A percentile compares a stretch with the other conserved stretches of the same genome.
Evolutionary conservation across 1,140 invertebrate species (phyloP).

Genomic region (Fopius arisanus): DNA sequence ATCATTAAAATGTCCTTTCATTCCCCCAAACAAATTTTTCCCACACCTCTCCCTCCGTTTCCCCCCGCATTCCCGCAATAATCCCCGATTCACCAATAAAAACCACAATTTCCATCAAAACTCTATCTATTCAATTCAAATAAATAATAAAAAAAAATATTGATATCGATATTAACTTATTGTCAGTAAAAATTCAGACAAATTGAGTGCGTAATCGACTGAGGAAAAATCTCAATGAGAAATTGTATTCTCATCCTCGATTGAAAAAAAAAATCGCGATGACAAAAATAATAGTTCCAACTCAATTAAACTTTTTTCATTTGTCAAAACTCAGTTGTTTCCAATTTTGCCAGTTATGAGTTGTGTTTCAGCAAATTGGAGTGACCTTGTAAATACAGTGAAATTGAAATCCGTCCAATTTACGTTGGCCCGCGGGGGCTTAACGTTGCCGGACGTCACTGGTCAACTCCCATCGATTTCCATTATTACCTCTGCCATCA

Average conservation of each 20-base stretch:
- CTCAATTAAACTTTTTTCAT: conserved; percentile 10
- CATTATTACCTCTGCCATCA: conserved; percentile 38
- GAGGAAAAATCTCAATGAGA: too few species aligned
- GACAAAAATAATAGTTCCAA: neutral
- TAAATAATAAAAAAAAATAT: too few species aligned
- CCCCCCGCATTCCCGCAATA: too few species aligned
- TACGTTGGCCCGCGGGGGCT: conserved; percentile 31
- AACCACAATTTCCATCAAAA: too few species aligned
- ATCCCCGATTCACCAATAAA: too few species aligned
- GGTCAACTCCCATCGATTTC: conserved; percentile 42
- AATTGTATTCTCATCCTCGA: too few species aligned
- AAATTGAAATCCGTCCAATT: conserved; percentile 12
- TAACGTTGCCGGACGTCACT: conserved; percentile 39
- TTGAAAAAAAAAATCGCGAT: neutral
- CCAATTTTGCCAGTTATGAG: conserved; percentile 9
- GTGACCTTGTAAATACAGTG: neutral
- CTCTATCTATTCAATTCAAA: too few species aligned
- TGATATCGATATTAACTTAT: too few species aligned
- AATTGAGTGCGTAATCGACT: too few species aligned
- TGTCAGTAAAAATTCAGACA: too few species aligned
- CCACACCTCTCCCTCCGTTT: too few species aligned
- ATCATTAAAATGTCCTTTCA: neutral
- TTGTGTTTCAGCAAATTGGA: conserved; percentile 9
- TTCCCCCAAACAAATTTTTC: neutral
- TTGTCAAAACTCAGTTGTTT: neutral